Evolutionary conservation across 1,140 invertebrate genomes (phyloP), one percentile per base, ranked within the genome.

Genomic region (Asbolus verrucosus): DNA sequence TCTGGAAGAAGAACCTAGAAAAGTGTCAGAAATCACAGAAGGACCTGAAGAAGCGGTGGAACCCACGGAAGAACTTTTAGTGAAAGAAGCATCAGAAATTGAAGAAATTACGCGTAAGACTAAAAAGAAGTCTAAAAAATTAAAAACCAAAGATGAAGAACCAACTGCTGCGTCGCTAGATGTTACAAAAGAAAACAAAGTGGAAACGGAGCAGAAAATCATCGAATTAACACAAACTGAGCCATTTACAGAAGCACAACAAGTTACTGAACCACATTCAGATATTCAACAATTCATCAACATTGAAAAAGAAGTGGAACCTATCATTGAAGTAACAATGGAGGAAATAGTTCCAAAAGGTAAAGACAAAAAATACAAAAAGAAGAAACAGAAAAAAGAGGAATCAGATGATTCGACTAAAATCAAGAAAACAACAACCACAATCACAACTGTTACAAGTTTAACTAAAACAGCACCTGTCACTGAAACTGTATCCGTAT

Each of bases 321-420:
- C 50, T 9, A 27, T 39, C 18, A 61, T 8, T 38, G 41, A 59
- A 59, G 19, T n/a, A n/a, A n/a, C n/a, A n/a, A n/a, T 9, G n/a
- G 46, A 67, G 6, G 30, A 69, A 39, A 24, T 30, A 18, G 3
- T 14, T 14, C 6, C 24, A 2, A 69, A 69, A 65, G 30, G 43
- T 19, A 72, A 67, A 38, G 62, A 68, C 6, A 18, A 50, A 69
- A 69, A 69, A 69, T 33, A 24, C 15, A 70, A 70, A 39, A 70
- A 70, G 18, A 65, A 70, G 21, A 70, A 70, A 46, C 31, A 19
- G 14, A 65, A 65, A 24, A 50, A 66, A 65, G 41, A 39, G 9
- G 62, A 43, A 50, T 11, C 9, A 3, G 63, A 59, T 13, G 13
- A 21, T 2, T 36, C 41, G 6, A 46, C 16, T 27, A 27, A 15